These are phyloP conservation scores for Eumaeus atala DNA, from an alignment of 1,140 invertebrate genomes.

Conservation along the genomic window DNA sequence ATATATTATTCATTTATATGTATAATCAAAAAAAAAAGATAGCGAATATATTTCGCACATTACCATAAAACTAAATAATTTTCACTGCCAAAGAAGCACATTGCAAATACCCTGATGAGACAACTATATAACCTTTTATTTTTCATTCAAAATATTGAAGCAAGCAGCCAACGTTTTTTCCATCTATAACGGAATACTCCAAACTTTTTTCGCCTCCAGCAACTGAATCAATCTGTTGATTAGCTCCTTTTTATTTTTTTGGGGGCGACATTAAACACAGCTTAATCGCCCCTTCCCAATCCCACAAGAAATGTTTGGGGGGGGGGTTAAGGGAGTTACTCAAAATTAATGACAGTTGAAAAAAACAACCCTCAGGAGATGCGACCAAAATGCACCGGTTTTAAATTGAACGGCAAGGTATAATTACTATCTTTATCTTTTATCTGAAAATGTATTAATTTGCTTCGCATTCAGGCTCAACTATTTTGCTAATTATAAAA, in stretches of 20 bases:
- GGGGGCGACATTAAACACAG: conserved; percentile 62
- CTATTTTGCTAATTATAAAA: conserved; percentile 10
- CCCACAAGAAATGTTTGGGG: conserved; percentile 33
- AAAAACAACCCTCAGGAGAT: conserved; percentile 45
- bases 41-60: no score
- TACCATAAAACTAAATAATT: no score
- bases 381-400: conserved; percentile 29
- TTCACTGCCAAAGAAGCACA: no score
- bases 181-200: conserved; percentile 18
- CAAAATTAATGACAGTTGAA: conserved; percentile 64
- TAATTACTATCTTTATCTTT: conserved; percentile 10
- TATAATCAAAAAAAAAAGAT: no score
- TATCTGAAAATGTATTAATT: neutral
- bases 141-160: conserved; percentile 14
- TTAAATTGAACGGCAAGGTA: conserved; percentile 11
- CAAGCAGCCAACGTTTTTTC: neutral
- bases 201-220: conserved; percentile 32
- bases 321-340: conserved; percentile 36
- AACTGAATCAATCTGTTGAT: conserved; percentile 63
- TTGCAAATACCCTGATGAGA: no score
- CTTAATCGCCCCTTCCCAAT: conserved; percentile 58
- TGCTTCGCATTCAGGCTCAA: no score
- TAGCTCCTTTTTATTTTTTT: conserved; percentile 61
- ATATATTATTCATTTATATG: no score
- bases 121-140: conserved; percentile 1